Evolutionary conservation across 2,113 vertebrate genomes (phyloP).

Genomic region (Otis tarda): DNA sequence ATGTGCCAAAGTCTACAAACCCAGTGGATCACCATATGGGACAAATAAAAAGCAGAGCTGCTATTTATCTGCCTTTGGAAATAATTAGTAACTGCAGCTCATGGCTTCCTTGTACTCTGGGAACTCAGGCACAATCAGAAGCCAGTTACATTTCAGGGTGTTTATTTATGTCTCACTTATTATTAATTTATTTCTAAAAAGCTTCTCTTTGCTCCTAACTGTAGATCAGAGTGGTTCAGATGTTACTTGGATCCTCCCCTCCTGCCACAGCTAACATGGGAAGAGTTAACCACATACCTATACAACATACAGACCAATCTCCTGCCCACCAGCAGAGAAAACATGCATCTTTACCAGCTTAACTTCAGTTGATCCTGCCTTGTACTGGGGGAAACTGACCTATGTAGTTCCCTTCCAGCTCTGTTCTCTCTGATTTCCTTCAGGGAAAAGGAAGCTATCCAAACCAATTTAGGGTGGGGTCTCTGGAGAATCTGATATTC

Average conservation of each 20-base stretch:
- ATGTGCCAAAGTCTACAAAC: constrained; percentile 39
- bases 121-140: not conserved
- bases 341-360: not conserved
- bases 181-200: not conserved
- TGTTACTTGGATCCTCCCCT: not conserved
- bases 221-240: not conserved
- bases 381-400: not conserved
- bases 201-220: not conserved
- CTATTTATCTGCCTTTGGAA: constrained; percentile 53
- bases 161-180: not conserved
- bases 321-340: not conserved
- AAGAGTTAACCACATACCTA: not conserved
- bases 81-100: constrained; percentile 43
- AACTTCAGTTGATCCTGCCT: not conserved
- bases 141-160: not conserved
- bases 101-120: not conserved
- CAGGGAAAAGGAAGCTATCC: not conserved
- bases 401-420: not conserved
- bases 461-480: constrained; percentile 45
- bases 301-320: not conserved
- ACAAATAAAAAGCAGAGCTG: constrained; percentile 42
- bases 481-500: not conserved
- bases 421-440: constrained; percentile 1
- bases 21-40: constrained; percentile 18
- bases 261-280: not conserved